Conservation (phyloP, 2,888 invertebrate species). For the Apamea epomidion region DNA sequence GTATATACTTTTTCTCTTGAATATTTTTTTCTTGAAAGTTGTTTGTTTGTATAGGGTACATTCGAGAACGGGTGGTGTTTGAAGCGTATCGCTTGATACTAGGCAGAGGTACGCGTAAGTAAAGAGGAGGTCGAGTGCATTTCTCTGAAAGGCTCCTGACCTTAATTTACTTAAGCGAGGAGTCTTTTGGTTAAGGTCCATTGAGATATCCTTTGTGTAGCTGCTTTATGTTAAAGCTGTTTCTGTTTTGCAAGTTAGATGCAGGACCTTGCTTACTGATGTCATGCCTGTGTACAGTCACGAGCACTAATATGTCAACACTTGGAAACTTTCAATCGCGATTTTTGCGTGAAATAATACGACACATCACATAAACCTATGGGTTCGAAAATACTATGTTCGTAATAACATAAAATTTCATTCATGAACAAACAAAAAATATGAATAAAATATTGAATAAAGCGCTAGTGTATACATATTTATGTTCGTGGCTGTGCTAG, state of each 20-base stretch:
- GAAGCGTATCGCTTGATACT: neutral
- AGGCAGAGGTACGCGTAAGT: constrained; percentile 14
- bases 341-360: too few species aligned
- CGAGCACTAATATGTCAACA: too few species aligned
- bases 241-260: neutral
- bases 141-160: constrained; percentile 18
- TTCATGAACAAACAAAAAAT: too few species aligned
- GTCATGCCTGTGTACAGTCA: neutral
- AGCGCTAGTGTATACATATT: too few species aligned
- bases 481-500: neutral
- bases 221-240: neutral
- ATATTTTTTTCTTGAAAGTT: neutral
- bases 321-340: too few species aligned
- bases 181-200: neutral
- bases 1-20: neutral
- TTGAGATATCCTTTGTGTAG: neutral
- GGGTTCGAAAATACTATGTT: too few species aligned
- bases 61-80: neutral
- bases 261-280: neutral
- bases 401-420: too few species aligned
- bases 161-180: constrained; percentile 33
- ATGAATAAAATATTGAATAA: too few species aligned
- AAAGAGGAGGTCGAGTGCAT: constrained; percentile 23
- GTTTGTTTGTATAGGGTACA: neutral
- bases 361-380: too few species aligned